Base-by-base conservation (phyloP, 2,113 vertebrate species). In the Pipra filicauda region DNA sequence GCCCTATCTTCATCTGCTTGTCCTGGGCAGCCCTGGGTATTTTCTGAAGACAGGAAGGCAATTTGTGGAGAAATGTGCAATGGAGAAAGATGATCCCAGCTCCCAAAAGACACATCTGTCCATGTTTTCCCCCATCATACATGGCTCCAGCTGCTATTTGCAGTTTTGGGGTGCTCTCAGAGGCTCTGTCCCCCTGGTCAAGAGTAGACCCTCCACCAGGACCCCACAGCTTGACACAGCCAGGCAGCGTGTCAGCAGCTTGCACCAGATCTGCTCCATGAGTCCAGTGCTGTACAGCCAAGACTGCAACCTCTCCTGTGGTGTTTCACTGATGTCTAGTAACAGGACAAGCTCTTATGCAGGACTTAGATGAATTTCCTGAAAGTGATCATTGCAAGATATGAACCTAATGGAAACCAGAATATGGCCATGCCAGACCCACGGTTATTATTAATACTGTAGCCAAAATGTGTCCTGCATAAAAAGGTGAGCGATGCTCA, bases 191-290 rank as follows among this genome's bases (percentile, higher is more conserved):
- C 24, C 27, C 7, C 1, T 0, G 3, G 35, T 22, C 37, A 87
- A 62, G 41, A 78, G 19, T 4, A 0, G 11, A 15, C 31, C n/a
- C n/a, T 81, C 18, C 0, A 1, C 18, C 1, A 1, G 54, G 41
- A 52, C 30, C 37, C 35, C 41, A 26, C 17, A 44, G 54, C 48
- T 64, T 39, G 18, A 79, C 30, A 49, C 58, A 85, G 39, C 17
- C 66, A 74, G 59, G 43, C 62, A 79, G 15, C 0, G 1, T 79
- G 83, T 49, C 67, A 91, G 44, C 62, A 73, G 46, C 2, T 7
- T 22, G 39, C 46, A 58, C 33, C 35, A 67, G 24, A 23, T 58
- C 80, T 49, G 9, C 35, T 72, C 64, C 75, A 55, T 0, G 4
- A 67, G 14, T 51, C 33, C 33, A 20, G 1, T 9, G 9, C 28